Percentiles rank a stretch among this genome's conserved stretches.
phyloP scores from a whole-genome alignment of 2,113 vertebrate species.

The Balaenoptera acutorostrata region DNA sequence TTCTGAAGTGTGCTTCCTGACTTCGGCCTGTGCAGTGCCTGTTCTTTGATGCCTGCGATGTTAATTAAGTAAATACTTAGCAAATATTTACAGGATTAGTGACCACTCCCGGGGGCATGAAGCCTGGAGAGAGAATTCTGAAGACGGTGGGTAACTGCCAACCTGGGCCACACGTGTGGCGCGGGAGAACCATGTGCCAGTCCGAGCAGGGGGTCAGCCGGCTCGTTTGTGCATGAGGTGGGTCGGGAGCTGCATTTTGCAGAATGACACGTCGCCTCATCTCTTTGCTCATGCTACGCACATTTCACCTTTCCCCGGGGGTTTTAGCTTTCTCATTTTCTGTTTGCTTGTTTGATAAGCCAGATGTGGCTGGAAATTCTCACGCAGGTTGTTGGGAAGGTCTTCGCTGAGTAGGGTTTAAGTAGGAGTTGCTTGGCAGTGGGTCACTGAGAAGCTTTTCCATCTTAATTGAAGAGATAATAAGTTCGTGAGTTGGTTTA shows the following conservation, averaged over 20 bases:
- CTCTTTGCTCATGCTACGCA: accelerated
- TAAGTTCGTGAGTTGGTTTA: background rate
- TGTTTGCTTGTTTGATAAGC: background rate
- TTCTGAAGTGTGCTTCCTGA: accelerated
- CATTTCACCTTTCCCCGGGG: accelerated
- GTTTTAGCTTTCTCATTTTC: background rate
- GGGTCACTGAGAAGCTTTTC: background rate
- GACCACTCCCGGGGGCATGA: too few relatives aligned
- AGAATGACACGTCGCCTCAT: accelerated
- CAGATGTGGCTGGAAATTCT: background rate
- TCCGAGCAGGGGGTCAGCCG: accelerated
- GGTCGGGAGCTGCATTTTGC: too few relatives aligned
- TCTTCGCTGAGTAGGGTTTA: too few relatives aligned
- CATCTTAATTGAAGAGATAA: background rate
- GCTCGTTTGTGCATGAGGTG: background rate
- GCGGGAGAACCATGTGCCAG: accelerated
- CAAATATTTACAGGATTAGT: background rate
- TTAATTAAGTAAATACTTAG: background rate
- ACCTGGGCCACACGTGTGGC: background rate
- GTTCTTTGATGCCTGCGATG: background rate
- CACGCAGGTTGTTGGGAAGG: accelerated
- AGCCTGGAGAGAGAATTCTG: background rate
- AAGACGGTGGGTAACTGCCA: background rate
- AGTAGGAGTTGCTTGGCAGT: background rate
- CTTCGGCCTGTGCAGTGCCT: accelerated